Conservation (phyloP, 1,140 invertebrate genomes). For the Lucilia sericata region DNA sequence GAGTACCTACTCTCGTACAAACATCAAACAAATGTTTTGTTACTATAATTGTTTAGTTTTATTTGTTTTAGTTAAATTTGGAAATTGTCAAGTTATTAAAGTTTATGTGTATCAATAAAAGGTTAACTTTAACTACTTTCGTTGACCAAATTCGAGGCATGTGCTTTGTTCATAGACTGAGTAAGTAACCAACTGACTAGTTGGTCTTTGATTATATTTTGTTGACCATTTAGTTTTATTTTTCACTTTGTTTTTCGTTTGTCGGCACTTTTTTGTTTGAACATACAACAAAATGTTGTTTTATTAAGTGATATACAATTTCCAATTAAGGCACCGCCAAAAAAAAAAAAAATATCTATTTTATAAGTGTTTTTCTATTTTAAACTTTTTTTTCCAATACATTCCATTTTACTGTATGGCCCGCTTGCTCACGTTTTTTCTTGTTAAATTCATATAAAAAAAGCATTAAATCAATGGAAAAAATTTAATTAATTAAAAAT, state of each 20-base stretch:
- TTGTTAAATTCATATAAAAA: background rate
- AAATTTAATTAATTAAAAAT: slow-evolving; percentile 25
- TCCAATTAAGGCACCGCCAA: slow-evolving; percentile 24
- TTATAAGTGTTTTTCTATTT: background rate
- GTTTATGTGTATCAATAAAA: background rate
- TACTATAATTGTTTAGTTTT: background rate
- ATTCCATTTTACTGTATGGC: background rate
- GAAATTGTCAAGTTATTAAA: slow-evolving; percentile 27
- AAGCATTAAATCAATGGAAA: background rate
- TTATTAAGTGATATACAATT: slow-evolving; percentile 29
- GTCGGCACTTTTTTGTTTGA: slow-evolving; percentile 15
- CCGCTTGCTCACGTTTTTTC: background rate
- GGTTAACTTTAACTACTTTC: slow-evolving; percentile 5
- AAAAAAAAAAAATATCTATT: slow-evolving; percentile 1
- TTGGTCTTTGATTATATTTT: background rate
- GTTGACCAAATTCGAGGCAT: slow-evolving; percentile 13
- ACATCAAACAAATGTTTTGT: background rate
- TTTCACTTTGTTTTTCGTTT: background rate
- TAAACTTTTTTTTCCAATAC: background rate
- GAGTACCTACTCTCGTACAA: background rate
- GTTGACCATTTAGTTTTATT: background rate
- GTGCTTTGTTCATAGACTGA: background rate
- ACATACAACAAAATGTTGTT: slow-evolving; percentile 19
- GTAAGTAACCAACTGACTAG: background rate
- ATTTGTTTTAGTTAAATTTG: slow-evolving; percentile 17